These are phyloP conservation scores for Noctua pronuba DNA, from an alignment of 2,888 invertebrate species.

Conservation along the genomic window DNA sequence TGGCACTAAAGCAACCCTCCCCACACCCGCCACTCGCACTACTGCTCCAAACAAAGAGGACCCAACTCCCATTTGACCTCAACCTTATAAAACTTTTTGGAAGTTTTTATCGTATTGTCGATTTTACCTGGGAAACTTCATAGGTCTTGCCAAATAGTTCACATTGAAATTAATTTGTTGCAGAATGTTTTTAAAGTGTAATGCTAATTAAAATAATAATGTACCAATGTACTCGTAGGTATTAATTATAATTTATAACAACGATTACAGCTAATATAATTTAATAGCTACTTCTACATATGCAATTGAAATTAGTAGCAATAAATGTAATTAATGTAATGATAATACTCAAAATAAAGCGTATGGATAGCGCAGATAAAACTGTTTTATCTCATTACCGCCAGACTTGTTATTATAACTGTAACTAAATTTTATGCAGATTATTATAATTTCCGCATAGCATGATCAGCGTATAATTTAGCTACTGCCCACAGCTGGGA, in stretches of 20 bases:
- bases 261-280: conserved; percentile 46
- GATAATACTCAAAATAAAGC: conserved; percentile 60
- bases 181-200: not conserved
- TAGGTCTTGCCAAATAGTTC: not conserved
- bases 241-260: conserved; percentile 48
- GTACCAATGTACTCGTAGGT: conserved; percentile 13
- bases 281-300: conserved; percentile 43
- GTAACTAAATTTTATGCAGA: conserved; percentile 43
- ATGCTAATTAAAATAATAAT: conserved; percentile 23
- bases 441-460: conserved; percentile 47
- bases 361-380: conserved; percentile 57
- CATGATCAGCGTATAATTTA: not conserved
- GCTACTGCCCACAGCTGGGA: not conserved
- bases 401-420: conserved; percentile 54
- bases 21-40: conserved; percentile 70
- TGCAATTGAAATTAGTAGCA: conserved; percentile 59
- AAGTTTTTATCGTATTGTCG: not conserved
- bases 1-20: conserved; percentile 66
- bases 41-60: conserved; percentile 42
- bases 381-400: conserved; percentile 54
- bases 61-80: conserved; percentile 12
- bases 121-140: not conserved
- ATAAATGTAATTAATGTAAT: conserved; percentile 62
- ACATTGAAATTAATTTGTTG: not conserved
- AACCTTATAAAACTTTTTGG: not conserved